Percentiles rank a stretch among this genome's conserved stretches.
These are phyloP conservation scores for Apotomis capreana DNA, from an alignment of 2,888 invertebrate genomes.

Conservation along the genomic window DNA sequence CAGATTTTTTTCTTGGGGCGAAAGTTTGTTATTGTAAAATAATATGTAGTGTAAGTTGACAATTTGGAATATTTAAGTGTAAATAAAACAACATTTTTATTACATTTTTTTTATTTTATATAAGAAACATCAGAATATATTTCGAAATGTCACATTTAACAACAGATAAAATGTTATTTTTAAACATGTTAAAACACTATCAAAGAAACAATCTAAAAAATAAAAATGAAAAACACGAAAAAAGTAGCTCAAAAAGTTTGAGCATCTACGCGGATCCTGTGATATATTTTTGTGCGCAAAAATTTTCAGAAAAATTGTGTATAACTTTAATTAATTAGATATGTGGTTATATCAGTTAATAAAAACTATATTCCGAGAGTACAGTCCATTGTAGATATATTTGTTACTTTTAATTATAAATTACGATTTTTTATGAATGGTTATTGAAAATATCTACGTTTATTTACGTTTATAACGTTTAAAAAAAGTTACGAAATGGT, in stretches of 20 bases:
- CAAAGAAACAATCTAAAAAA: slow-evolving; percentile 41
- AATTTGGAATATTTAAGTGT: background rate
- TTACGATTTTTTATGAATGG: slow-evolving; percentile 35
- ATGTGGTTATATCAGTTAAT: slow-evolving; percentile 39
- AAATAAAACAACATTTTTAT: slow-evolving; percentile 58
- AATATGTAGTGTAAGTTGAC: background rate
- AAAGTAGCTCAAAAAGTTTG: slow-evolving; percentile 46
- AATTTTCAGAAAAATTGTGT: slow-evolving; percentile 43
- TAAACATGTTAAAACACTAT: slow-evolving; percentile 44
- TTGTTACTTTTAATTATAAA: slow-evolving; percentile 21
- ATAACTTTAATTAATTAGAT: slow-evolving; percentile 42
- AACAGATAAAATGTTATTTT: slow-evolving; percentile 59
- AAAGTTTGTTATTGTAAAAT: background rate
- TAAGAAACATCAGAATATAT: slow-evolving; percentile 81
- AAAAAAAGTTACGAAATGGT: background rate
- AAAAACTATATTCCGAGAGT: slow-evolving; percentile 35
- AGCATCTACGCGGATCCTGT: slow-evolving; percentile 52
- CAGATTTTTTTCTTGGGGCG: too few relatives aligned
- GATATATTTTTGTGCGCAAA: slow-evolving; percentile 45
- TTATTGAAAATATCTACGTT: slow-evolving; percentile 8
- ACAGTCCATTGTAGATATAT: slow-evolving; percentile 42
- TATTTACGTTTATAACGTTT: background rate
- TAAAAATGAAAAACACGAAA: slow-evolving; percentile 32
- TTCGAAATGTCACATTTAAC: slow-evolving; percentile 76
- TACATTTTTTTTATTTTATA: slow-evolving; percentile 56